Percentiles rank a stretch among this genome's conserved stretches.
Conservation (phyloP, 2,888 invertebrate genomes). For the Troides oblongomaculatus region DNA sequence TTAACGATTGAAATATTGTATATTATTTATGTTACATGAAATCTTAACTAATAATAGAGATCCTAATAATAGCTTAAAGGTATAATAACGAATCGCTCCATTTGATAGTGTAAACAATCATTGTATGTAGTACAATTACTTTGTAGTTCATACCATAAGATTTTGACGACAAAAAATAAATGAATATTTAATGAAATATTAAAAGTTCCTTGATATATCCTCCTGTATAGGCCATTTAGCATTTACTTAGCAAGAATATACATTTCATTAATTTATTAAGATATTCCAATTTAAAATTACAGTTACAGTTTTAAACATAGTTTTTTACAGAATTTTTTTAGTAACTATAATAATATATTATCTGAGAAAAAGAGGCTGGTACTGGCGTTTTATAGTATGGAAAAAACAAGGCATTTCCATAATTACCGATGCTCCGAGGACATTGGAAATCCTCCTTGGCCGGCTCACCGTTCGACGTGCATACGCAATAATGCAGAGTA, state of each 20-base stretch:
- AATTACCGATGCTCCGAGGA: conserved; percentile 81
- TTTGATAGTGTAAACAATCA: not conserved
- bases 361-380: not conserved
- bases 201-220: not conserved
- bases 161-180: too few relatives aligned
- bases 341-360: too few relatives aligned
- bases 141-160: too few relatives aligned
- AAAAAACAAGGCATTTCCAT: conserved; percentile 23
- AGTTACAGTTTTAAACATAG: not conserved
- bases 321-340: too few relatives aligned
- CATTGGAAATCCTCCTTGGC: conserved; percentile 82
- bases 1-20: conserved; percentile 28
- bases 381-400: conserved; percentile 1
- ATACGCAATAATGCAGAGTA: conserved; percentile 81
- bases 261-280: not conserved
- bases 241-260: not conserved
- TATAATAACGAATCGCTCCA: not conserved
- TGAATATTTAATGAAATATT: too few relatives aligned
- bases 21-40: conserved; percentile 24
- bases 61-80: conserved; percentile 12
- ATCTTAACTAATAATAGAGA: conserved; percentile 21
- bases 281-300: not conserved
- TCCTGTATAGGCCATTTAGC: not conserved
- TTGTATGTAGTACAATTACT: not conserved
- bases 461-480: conserved; percentile 83